phyloP scores from a whole-genome alignment of 2,797 vertebrate species.

The Lycodopsis pacificus region DNA sequence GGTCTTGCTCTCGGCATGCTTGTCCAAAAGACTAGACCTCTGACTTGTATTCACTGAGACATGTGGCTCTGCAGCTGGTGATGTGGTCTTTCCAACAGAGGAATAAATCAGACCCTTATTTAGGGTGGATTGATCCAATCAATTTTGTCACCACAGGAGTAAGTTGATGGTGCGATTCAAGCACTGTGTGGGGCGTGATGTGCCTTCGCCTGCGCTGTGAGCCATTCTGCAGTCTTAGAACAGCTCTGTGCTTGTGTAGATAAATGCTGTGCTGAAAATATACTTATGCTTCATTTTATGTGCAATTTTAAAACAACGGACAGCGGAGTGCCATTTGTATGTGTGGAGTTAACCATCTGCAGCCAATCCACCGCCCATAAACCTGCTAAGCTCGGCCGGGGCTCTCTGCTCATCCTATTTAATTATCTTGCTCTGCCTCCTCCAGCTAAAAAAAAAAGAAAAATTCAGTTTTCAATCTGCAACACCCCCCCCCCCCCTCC shows the following conservation, averaged over 20 bases:
- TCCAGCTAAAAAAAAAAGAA: conserved; percentile 25
- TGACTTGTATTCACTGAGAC: conserved; percentile 63
- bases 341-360: conserved; percentile 40
- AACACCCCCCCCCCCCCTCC: not conserved
- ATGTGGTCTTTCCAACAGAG: conserved; percentile 51
- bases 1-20: conserved; percentile 29
- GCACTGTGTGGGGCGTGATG: conserved; percentile 54
- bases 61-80: conserved; percentile 47
- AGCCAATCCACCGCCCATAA: conserved; percentile 25
- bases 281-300: conserved; percentile 1
- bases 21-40: conserved; percentile 55
- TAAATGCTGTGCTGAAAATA: conserved; percentile 27
- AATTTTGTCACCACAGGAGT: conserved; percentile 69
- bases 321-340: conserved; percentile 26
- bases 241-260: conserved; percentile 4
- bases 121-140: conserved; percentile 76
- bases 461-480: conserved; percentile 44
- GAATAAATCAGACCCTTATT: conserved; percentile 74
- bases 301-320: conserved; percentile 28
- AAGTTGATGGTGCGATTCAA: conserved; percentile 63
- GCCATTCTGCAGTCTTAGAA: conserved; percentile 14
- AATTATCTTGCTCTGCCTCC: conserved; percentile 46
- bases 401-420: conserved; percentile 47
- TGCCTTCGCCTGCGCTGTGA: conserved; percentile 47
- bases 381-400: conserved; percentile 28